Percentiles rank a stretch among this genome's conserved stretches.
phyloP scores from a whole-genome alignment of 2,888 invertebrate species.

The Tupiocoris notatus region DNA sequence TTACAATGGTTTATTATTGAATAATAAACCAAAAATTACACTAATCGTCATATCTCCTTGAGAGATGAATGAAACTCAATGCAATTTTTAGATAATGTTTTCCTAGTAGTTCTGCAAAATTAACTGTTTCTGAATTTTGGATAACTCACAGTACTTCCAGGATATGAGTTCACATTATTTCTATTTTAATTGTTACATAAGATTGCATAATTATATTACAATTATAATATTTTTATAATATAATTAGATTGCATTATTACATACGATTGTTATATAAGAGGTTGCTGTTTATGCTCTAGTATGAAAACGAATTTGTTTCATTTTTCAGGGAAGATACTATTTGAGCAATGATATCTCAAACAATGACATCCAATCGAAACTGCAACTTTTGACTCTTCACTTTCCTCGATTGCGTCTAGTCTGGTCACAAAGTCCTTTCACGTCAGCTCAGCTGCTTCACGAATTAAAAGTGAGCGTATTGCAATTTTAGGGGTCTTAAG shows the following conservation, averaged over 20 bases:
- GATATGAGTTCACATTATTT: not conserved
- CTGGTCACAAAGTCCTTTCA: constrained; percentile 96
- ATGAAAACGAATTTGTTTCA: too few relatives aligned
- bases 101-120: too few relatives aligned
- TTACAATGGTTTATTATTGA: too few relatives aligned
- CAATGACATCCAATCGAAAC: constrained; percentile 77
- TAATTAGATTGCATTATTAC: not conserved
- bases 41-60: too few relatives aligned
- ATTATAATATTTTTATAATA: not conserved
- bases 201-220: not conserved
- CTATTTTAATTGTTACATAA: not conserved
- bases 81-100: too few relatives aligned
- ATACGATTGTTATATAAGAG: too few relatives aligned
- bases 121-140: too few relatives aligned
- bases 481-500: too few relatives aligned
- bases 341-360: constrained; percentile 75
- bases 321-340: constrained; percentile 74
- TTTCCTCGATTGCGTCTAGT: constrained; percentile 90
- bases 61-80: too few relatives aligned
- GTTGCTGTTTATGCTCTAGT: too few relatives aligned
- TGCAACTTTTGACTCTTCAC: constrained; percentile 90
- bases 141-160: too few relatives aligned
- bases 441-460: constrained; percentile 92
- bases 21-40: too few relatives aligned
- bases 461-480: constrained; percentile 78